Evolutionary conservation across 2,797 vertebrate genomes (phyloP), one percentile per base, ranked within the genome.

Genomic region (Hippocampus kuda): DNA sequence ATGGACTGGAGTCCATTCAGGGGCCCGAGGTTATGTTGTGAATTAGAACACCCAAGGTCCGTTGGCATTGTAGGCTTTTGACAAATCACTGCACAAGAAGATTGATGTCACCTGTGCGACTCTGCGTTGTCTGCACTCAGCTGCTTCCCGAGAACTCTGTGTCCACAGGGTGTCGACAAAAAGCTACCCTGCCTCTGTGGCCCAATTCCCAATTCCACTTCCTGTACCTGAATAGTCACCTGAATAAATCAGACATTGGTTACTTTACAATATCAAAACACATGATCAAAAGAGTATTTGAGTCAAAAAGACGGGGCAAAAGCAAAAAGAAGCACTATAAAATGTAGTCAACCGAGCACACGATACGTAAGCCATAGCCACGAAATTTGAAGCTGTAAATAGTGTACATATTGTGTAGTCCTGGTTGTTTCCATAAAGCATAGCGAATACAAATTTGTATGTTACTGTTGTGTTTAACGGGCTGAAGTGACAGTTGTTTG

Each of bases 101-200:
- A 53, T 41, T n/a, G 68, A 67, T 61, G 79, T 91, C 90, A 99
- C 96, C 97, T 96, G 93, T 98, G 96, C 18, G 92, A 92, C 84
- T 99, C 97, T 0, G 97, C 96, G 16, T 94, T 97, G 91, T 99
- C 97, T 0, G 96, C 95, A 1, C 96, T 99, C 78, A 99, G 91
- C 89, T 99, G 97, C 91, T 99, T 99, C 82, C 95, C 96, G 11
- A 98, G 90, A 65, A 95, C 95, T 73, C 95, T 75, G 90, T 98
- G 96, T 71, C 91, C 90, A 0, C 95, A 88, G 62, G 89, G 90
- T 1, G 93, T 91, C 67, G 95, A 90, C 90, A 98, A 88, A 79
- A 96, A 92, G 84, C 68, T 87, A 76, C 73, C 91, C 71, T 91
- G 92, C 0, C 94, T 92, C 70, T 93, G 88, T 0, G 83, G 78